Evolutionary conservation across 1,140 invertebrate species (phyloP).

Genomic region (Eulimnadia texana): DNA sequence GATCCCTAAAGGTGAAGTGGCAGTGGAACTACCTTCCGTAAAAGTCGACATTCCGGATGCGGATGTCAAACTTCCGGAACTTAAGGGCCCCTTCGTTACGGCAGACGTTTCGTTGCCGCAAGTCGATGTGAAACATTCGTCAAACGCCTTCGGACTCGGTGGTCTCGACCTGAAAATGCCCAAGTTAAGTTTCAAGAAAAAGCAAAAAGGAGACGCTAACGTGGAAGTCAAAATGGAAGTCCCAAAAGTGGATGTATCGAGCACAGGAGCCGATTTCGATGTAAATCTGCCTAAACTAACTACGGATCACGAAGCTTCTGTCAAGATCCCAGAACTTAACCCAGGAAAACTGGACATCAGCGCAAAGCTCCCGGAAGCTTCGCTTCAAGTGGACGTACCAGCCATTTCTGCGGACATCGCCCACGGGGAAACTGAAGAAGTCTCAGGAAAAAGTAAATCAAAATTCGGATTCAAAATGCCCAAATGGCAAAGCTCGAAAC

Average conservation of each 20-base stretch:
- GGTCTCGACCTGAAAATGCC: conserved; percentile 12
- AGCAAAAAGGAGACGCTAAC: not conserved
- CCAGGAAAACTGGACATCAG: not conserved
- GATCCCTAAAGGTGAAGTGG: not conserved
- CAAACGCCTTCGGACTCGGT: too few relatives aligned
- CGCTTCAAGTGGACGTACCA: not conserved
- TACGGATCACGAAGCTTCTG: not conserved
- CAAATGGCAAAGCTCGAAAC: not conserved
- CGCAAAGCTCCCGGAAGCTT: not conserved
- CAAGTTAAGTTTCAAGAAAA: conserved; percentile 5
- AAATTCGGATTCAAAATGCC: conserved; percentile 14
- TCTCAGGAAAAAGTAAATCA: not conserved
- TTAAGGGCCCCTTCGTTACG: too few relatives aligned
- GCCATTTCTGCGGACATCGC: not conserved
- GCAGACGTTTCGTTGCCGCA: too few relatives aligned
- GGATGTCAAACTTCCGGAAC: not conserved
- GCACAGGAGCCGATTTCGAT: not conserved
- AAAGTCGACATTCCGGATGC: not conserved
- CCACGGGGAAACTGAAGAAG: not conserved
- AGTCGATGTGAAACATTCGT: not conserved
- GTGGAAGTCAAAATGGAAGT: not conserved
- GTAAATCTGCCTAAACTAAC: not conserved
- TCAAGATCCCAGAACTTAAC: not conserved
- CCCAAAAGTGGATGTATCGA: not conserved
- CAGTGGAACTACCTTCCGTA: not conserved